These are phyloP conservation scores for Hermaeophaga mercurialis DNA, from an alignment of 2,888 invertebrate genomes.

Conservation along the genomic window DNA sequence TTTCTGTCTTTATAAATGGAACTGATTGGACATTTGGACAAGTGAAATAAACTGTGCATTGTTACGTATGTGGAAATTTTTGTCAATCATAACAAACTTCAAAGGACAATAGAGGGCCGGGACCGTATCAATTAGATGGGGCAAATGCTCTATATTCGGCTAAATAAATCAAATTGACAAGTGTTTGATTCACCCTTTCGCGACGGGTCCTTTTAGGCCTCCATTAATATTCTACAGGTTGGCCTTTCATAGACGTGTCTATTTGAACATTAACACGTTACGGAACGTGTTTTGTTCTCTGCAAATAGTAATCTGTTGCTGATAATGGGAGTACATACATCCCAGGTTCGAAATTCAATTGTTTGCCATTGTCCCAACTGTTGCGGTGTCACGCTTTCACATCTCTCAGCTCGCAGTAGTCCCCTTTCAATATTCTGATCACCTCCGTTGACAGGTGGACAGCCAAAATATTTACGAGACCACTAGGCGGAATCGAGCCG, in stretches of 20 bases:
- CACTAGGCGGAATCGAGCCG: conserved; percentile 32
- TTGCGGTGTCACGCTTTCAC: conserved; percentile 38
- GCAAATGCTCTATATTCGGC: conserved; percentile 26
- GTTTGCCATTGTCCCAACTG: conserved; percentile 51
- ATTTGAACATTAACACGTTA: conserved; percentile 50
- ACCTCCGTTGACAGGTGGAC: conserved; percentile 49
- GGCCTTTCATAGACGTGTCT: conserved; percentile 51
- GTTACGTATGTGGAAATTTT: not conserved
- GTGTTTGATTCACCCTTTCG: conserved; percentile 36
- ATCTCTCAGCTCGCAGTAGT: conserved; percentile 17
- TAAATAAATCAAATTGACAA: conserved; percentile 37
- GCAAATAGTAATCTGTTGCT: conserved; percentile 53
- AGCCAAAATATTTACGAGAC: conserved; percentile 46
- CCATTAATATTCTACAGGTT: conserved; percentile 56
- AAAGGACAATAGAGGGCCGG: conserved; percentile 15
- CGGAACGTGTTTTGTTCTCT: conserved; percentile 55
- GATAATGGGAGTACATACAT: conserved; percentile 54
- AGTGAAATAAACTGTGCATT: no score
- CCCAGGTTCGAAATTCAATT: conserved; percentile 53
- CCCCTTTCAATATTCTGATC: conserved; percentile 49
- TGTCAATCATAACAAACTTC: conserved; percentile 18
- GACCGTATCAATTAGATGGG: conserved; percentile 28
- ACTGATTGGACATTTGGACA: no score
- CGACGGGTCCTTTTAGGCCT: conserved; percentile 43
- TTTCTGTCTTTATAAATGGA: no score